Evolutionary conservation across 1,140 invertebrate genomes (phyloP).

Genomic region (Drosophila sechellia): DNA sequence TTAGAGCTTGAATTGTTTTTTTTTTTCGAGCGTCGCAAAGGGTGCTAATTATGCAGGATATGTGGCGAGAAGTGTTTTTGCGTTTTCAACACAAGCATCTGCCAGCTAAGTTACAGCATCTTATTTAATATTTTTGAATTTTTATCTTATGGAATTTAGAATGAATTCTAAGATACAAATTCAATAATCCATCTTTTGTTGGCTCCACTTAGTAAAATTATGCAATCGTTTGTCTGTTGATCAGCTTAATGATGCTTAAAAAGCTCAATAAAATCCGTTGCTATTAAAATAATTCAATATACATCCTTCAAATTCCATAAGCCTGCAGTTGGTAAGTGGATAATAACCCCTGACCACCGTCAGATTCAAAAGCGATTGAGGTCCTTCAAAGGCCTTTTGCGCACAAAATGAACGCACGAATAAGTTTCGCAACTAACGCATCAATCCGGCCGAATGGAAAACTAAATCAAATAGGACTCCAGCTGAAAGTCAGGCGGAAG

Average conservation of each 20-base stretch:
- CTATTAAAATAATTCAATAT: constrained; percentile 12
- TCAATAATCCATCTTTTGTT: not conserved
- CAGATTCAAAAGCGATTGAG: constrained; percentile 7
- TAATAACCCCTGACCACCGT: not conserved
- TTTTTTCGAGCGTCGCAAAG: constrained; percentile 5
- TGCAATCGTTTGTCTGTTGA: not conserved
- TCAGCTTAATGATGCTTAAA: not conserved
- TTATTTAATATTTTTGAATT: not conserved
- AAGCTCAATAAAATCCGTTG: constrained; percentile 4
- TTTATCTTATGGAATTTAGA: not conserved
- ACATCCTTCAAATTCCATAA: constrained; percentile 6
- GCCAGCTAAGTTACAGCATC: not conserved
- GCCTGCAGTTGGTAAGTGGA: not conserved
- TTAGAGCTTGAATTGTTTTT: constrained; percentile 45
- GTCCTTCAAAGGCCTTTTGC: constrained; percentile 48
- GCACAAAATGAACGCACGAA: constrained; percentile 65
- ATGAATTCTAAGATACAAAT: no score
- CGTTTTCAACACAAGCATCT: constrained; percentile 14
- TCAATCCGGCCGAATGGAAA: constrained; percentile 49
- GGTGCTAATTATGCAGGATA: constrained; percentile 41
- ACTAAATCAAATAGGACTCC: constrained; percentile 73
- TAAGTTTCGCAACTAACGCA: constrained; percentile 58
- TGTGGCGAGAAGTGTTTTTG: constrained; percentile 2
- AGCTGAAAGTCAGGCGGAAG: constrained; percentile 66
- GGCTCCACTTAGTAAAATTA: not conserved